phyloP scores from a whole-genome alignment of 2,888 invertebrate species.

The Eristalis intricaria region DNA sequence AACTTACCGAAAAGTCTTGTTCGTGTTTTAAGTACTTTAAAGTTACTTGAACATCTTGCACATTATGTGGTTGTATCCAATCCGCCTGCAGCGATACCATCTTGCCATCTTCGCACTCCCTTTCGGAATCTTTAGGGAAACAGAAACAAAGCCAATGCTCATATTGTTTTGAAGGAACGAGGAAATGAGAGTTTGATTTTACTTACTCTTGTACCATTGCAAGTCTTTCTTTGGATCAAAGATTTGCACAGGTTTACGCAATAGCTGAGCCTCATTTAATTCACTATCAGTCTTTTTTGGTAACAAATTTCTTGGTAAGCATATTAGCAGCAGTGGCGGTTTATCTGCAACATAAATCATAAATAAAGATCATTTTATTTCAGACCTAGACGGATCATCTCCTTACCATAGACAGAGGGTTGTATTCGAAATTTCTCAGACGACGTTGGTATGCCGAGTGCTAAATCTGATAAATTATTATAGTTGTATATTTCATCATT shows the following conservation, averaged over 20 bases:
- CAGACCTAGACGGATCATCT: not conserved
- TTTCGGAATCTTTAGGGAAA: slow-evolving; percentile 83
- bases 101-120: slow-evolving; percentile 84
- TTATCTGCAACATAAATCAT: slow-evolving; percentile 74
- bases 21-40: slow-evolving; percentile 89
- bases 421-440: slow-evolving; percentile 84
- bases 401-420: slow-evolving; percentile 92
- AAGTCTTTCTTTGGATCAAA: slow-evolving; percentile 79
- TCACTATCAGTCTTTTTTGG: slow-evolving; percentile 80
- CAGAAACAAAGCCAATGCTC: slow-evolving; percentile 43
- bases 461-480: slow-evolving; percentile 77
- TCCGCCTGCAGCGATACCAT: slow-evolving; percentile 88
- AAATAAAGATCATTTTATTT: not conserved
- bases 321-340: slow-evolving; percentile 79
- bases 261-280: slow-evolving; percentile 78
- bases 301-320: slow-evolving; percentile 80
- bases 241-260: slow-evolving; percentile 79
- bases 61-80: slow-evolving; percentile 87
- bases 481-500: slow-evolving; percentile 75
- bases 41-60: slow-evolving; percentile 89
- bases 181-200: not conserved
- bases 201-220: slow-evolving; percentile 79
- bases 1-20: slow-evolving; percentile 84
- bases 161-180: not conserved
- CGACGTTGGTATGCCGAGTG: slow-evolving; percentile 77